Evolutionary conservation across 2,113 vertebrate genomes (phyloP), one percentile per base, ranked within the genome.

Genomic region (Aleadryas rufinucha): DNA sequence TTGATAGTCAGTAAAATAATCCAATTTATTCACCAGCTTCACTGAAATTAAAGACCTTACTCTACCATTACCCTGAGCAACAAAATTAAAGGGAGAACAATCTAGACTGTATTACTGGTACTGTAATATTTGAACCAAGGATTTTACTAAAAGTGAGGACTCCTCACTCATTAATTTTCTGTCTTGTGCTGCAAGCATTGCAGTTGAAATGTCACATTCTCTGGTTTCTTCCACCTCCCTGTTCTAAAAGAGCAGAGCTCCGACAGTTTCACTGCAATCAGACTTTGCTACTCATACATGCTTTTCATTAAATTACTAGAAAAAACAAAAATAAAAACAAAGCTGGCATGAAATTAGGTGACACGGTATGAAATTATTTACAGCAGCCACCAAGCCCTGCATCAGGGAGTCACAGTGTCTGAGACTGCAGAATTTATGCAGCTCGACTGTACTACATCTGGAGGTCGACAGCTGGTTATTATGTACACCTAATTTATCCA

Each of bases 381-480:
- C 80, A 95, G 84, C 61, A 94, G 71, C 39, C 77, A 90, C 77
- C 42, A 89, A 87, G 54, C 74, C 91, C 80, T 87, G 65, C 84
- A 81, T 65, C 79, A 97, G 69, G 90, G 91, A 79, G 87, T 66
- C 72, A 41, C 63, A 41, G 63, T 77, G 74, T 61, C 79, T 94
- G 93, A 84, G 63, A 84, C 66, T 71, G 72, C 60, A 68, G 75
- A 94, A 97, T 97, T 98, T 98, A 96, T 84, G 61, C 95, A 86
- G 94, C 91, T 85, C 95, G 95, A 94, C 95, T 97, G 69, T 64
- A 64, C 64, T 93, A 92, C 97, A 97, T 97, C 96, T 97, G 97
- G 97, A 98, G 93, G 94, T 93, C 12, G 87, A 97, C 98, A 98
- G 97, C 97, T 98, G 97, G 97, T 97, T 98, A 98, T 97, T 98